These are phyloP conservation scores for Tetrax tetrax DNA, from an alignment of 2,113 vertebrate genomes.

Conservation along the genomic window DNA sequence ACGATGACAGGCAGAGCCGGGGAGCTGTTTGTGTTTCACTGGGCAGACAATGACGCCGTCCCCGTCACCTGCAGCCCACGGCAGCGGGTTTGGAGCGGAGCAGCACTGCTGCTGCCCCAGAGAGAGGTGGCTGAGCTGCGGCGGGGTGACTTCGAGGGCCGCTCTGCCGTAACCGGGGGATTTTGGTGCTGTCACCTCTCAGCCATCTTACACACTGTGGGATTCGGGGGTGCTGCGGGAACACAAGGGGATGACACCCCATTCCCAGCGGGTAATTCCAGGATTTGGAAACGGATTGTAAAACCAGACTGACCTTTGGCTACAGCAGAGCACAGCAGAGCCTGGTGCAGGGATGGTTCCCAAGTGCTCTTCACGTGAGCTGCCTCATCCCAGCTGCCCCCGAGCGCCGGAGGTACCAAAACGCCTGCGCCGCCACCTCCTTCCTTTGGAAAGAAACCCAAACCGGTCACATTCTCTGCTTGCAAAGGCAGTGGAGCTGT, in stretches of 20 bases:
- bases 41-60: neutral
- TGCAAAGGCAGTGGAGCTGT: too few relatives aligned
- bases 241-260: neutral
- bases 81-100: fast-evolving
- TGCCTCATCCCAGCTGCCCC: neutral
- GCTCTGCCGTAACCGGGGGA: too few relatives aligned
- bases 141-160: neutral
- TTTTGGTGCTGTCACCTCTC: neutral
- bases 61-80: neutral
- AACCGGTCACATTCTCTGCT: neutral
- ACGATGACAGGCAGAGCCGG: constrained; percentile 77
- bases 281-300: neutral
- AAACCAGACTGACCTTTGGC: neutral
- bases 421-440: fast-evolving
- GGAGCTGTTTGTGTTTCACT: constrained; percentile 59
- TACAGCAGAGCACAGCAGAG: neutral
- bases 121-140: neutral
- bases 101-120: neutral
- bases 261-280: neutral
- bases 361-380: fast-evolving
- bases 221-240: neutral
- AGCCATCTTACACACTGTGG: fast-evolving
- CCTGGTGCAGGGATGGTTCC: neutral
- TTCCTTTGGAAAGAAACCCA: neutral
- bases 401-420: fast-evolving